Percentiles rank a stretch among this genome's conserved stretches.
phyloP scores from a whole-genome alignment of 2,797 vertebrate genomes.

The Neoniphon sammara region DNA sequence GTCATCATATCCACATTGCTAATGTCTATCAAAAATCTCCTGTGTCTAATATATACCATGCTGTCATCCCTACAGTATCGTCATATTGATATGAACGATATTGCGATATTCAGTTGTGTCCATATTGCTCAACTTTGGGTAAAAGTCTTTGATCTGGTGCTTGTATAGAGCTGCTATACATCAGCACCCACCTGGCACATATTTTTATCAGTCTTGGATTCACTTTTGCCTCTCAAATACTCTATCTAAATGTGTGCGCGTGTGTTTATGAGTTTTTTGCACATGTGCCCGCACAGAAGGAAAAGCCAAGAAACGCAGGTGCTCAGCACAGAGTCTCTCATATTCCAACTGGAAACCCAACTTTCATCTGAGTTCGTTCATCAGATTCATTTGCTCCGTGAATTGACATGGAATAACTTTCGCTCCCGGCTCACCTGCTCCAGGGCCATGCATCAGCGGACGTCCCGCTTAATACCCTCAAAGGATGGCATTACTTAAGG shows the following conservation, averaged over 20 bases:
- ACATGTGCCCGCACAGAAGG: background rate
- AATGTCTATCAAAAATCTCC: too few species aligned
- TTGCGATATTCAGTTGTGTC: too few species aligned
- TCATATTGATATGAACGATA: too few species aligned
- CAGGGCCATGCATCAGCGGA: conserved; percentile 55
- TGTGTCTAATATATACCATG: too few species aligned
- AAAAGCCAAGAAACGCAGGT: conserved; percentile 41
- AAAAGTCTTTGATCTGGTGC: conserved; percentile 13
- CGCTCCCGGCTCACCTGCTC: conserved; percentile 68
- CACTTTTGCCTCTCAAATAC: background rate
- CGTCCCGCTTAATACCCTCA: conserved; percentile 55
- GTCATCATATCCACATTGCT: too few species aligned
- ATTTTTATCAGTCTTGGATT: background rate
- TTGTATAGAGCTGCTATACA: conserved; percentile 2
- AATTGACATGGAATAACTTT: conserved; percentile 71
- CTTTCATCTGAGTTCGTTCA: conserved; percentile 49
- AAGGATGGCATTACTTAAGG: conserved; percentile 66
- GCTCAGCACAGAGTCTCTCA: conserved; percentile 16
- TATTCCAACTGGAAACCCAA: conserved; percentile 39
- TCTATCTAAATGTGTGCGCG: background rate
- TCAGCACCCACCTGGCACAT: conserved; percentile 8
- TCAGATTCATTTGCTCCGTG: conserved; percentile 62
- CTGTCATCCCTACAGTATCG: too few species aligned
- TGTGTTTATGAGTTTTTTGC: background rate
- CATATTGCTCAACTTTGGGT: too few species aligned